Evolutionary conservation across 2,888 invertebrate genomes (phyloP), one percentile per base, ranked within the genome.

Genomic region (Sinopyrophorus schimmeli): DNA sequence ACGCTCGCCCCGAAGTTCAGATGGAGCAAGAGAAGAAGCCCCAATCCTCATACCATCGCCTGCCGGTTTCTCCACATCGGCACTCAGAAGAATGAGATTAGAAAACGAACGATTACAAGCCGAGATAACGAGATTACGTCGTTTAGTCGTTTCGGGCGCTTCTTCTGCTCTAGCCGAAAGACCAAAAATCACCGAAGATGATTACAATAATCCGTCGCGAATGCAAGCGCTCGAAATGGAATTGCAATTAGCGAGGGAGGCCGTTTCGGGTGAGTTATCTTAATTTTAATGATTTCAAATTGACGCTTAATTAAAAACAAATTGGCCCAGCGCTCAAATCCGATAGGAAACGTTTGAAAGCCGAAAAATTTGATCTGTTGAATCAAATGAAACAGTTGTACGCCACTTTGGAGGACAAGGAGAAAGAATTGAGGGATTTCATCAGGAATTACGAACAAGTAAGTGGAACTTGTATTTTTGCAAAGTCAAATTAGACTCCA

Each of bases 361-460:
- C 91, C 7, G 95, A 96, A 76, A 94, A 94, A 76, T 89, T 89
- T 68, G 95, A 95, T 75, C 80, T 96, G 56, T 77, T 95, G 61
- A 89, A 87, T 69, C 94, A 95, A 77, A 94, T 95, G 86, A 93
- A 93, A 73, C 93, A 95, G 68, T 80, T 96, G 49, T 96, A 95
- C 72, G 86, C 88, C 43, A 93, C 94, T 5, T 78, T 96, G 52
- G 95, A 95, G 74, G 93, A 94, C 72, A 95, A 95, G 75, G 95
- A 96, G 71, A 87, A 89, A 64, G 94, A 95, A 72, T 77, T 95
- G 48, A 79, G 94, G 48, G 94, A 95, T 74, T 95, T 95, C 70
- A 94, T 96, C 67, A 81, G 93, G 61, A 93, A 91, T 76, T 95
- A 92, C 74, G 95, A 95, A 74, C 92, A 89, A 82, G 88, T 87